Evolutionary conservation across 2,888 invertebrate species (phyloP), one percentile per base, ranked within the genome.

Genomic region (Eumacrocentrus americanus): DNA sequence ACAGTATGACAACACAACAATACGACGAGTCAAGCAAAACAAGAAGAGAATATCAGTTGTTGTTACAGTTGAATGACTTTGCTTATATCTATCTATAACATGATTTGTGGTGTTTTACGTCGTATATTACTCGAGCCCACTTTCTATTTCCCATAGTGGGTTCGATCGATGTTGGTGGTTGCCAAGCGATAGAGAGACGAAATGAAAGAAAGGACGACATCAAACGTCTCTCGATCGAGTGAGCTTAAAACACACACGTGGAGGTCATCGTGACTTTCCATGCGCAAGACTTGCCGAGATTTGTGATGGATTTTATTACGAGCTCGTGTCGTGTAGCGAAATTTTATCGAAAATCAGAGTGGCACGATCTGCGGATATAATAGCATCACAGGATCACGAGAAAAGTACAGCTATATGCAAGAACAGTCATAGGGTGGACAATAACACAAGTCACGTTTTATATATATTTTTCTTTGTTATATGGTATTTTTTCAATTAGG

Each of bases 281-380:
- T 12, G 12, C 46, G 22, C 14, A 38, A 22, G 46, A 46, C 46
- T 29, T 29, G 25, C 11, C 2, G 14, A 35, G 47, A 61, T 61
- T 47, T 40, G 58, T 53, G 62, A 62, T 58, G 48, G 64, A 62
- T 62, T 65, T 65, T 62, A 61, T 60, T 47, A 47, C 63, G 55
- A 61, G 55, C 25, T 48, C 48, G 48, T 55, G 52, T 60, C 66
- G 38, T 64, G 64, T 64, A 48, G 58, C 54, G 25, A 55, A 57
- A 16, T 66, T 62, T 59, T 62, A 64, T 66, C 56, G 62, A 48
- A 64, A 64, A 57, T 58, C 62, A 50, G 50, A 18, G 18, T 40
- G 38, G 57, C 57, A 57, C 57, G 57, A 57, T 38, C 52, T 38
- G 22, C n/a, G 25, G 12, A 40, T 34, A 23, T 6, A 35, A 46